Evolutionary conservation across 2,888 invertebrate species (phyloP).

Genomic region (Incurvaria masculella): DNA sequence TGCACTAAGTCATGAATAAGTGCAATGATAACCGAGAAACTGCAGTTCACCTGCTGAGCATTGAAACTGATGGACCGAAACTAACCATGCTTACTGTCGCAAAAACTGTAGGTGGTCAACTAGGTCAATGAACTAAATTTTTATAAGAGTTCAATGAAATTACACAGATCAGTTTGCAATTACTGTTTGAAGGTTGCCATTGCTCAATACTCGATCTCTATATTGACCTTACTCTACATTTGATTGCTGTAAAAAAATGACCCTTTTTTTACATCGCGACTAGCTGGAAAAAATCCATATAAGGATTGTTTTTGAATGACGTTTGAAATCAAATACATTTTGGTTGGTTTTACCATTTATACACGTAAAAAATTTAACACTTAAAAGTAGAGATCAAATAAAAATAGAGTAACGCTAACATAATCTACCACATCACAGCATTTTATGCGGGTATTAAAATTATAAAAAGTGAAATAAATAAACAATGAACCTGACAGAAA

Average conservation of each 20-base stretch:
- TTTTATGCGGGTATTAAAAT: neutral
- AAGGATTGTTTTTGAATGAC: neutral
- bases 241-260: neutral
- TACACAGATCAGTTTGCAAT: neutral
- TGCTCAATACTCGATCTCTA: neutral
- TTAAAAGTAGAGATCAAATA: neutral
- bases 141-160: neutral
- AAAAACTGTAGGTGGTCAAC: neutral
- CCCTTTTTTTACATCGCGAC: neutral
- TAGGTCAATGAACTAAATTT: neutral
- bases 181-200: neutral
- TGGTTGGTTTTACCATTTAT: neutral
- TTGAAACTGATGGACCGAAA: no score
- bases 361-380: neutral
- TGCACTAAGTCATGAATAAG: no score
- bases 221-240: neutral
- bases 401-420: neutral
- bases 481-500: neutral
- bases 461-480: neutral
- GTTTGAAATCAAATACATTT: neutral
- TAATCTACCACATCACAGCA: neutral
- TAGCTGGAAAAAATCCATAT: neutral
- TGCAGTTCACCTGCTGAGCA: no score
- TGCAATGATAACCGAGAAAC: no score
- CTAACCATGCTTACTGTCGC: no score